Conservation (phyloP, 2,888 invertebrate genomes). For the Bibio marci region DNA sequence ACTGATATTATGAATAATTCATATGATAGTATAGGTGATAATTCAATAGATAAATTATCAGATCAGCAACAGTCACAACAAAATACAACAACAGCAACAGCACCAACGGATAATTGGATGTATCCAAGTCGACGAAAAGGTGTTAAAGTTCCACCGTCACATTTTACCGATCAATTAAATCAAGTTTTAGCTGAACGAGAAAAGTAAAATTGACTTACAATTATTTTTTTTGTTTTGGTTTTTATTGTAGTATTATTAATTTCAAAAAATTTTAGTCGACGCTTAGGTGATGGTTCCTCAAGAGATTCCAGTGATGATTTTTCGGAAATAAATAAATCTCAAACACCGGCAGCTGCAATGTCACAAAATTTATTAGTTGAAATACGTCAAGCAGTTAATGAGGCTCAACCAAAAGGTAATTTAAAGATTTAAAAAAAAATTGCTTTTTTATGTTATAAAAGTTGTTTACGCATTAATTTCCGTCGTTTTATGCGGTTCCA, state of each 20-base stretch:
- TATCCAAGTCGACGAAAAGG: slow-evolving; percentile 27
- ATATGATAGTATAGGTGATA: slow-evolving; percentile 29
- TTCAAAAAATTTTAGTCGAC: slow-evolving; percentile 14
- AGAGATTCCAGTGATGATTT: slow-evolving; percentile 44
- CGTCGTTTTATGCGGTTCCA: no score
- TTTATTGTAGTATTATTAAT: background rate
- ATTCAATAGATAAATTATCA: slow-evolving; percentile 28
- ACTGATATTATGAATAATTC: slow-evolving; percentile 30
- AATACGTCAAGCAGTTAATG: slow-evolving; percentile 74
- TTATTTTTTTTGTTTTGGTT: no score
- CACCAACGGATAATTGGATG: slow-evolving; percentile 29
- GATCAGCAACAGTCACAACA: slow-evolving; percentile 23
- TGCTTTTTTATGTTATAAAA: no score
- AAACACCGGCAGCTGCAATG: slow-evolving; percentile 48
- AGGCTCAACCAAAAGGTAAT: slow-evolving; percentile 72
- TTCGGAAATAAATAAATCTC: slow-evolving; percentile 39
- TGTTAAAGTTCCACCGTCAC: slow-evolving; percentile 51
- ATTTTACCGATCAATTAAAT: slow-evolving; percentile 71
- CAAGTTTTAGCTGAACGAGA: slow-evolving; percentile 74
- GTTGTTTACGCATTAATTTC: no score
- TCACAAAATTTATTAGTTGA: slow-evolving; percentile 73
- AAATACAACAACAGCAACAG: no score
- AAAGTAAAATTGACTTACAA: slow-evolving; percentile 43
- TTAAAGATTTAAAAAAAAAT: no score
- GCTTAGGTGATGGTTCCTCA: slow-evolving; percentile 32